Evolutionary conservation across 2,113 vertebrate genomes (phyloP).

Genomic region (Sterrhoptilus dennistouni): DNA sequence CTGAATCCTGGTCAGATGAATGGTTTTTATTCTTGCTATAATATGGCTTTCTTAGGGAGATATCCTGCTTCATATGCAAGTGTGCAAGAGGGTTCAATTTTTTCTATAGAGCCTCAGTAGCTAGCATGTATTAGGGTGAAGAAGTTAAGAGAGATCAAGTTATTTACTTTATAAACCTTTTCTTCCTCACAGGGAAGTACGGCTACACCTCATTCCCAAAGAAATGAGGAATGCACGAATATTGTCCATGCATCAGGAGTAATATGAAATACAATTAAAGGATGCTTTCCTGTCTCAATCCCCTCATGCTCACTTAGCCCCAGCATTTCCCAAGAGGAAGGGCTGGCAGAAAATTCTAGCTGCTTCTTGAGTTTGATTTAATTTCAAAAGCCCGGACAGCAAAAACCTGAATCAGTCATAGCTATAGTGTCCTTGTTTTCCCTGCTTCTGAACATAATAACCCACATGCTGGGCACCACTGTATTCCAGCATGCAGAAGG

Average conservation of each 20-base stretch:
- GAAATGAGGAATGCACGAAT: not conserved
- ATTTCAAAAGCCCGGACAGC: not conserved
- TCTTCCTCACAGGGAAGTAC: not conserved
- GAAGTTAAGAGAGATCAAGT: not conserved
- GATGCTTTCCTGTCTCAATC: not conserved
- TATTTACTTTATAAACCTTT: not conserved
- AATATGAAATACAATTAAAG: not conserved
- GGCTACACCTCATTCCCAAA: not conserved
- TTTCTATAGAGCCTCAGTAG: not conserved
- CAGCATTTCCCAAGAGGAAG: not conserved
- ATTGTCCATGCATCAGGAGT: not conserved
- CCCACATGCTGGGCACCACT: not conserved
- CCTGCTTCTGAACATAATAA: not conserved
- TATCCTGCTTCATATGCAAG: not conserved
- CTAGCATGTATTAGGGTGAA: not conserved
- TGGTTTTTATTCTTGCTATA: not conserved
- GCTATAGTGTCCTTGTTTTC: not conserved
- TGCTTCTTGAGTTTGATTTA: conserved; percentile 49
- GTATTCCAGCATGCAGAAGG: not conserved
- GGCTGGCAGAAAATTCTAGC: conserved; percentile 37
- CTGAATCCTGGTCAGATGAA: not conserved
- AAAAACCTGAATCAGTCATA: not conserved
- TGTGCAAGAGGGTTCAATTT: not conserved
- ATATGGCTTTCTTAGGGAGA: not conserved
- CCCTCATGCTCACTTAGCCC: not conserved